Percentiles rank a stretch among this genome's conserved stretches.
These are phyloP conservation scores for Psittacus erithacus DNA, from an alignment of 2,113 vertebrate genomes.

Conservation along the genomic window DNA sequence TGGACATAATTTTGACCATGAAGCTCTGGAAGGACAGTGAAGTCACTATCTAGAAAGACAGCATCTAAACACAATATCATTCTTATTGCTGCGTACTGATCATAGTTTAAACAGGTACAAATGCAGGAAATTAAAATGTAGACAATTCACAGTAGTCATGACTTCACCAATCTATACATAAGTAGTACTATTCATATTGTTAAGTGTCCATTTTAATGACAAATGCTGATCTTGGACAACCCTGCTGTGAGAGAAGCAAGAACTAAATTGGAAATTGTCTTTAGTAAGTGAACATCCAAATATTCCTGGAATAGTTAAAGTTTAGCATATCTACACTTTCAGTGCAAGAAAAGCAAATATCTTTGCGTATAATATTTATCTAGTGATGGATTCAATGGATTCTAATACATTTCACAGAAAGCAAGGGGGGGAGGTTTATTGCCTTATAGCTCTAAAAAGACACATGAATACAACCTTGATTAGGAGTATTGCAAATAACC, in stretches of 20 bases:
- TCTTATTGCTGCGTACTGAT: neutral
- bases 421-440: neutral
- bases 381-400: neutral
- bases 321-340: neutral
- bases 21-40: neutral
- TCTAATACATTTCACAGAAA: neutral
- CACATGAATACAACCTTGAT: slow-evolving; percentile 33
- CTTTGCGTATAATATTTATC: neutral
- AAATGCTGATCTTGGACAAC: neutral
- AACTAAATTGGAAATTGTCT: neutral
- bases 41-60: neutral
- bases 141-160: neutral
- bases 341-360: neutral
- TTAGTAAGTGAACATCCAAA: neutral
- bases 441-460: neutral
- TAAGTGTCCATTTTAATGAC: neutral
- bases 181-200: neutral
- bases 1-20: neutral
- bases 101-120: neutral
- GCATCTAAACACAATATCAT: neutral
- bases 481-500: slow-evolving; percentile 26
- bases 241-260: neutral
- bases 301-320: neutral
- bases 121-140: neutral
- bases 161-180: neutral